Evolutionary conservation across 2,113 vertebrate species (phyloP), one percentile per base, ranked within the genome.

Genomic region (Sphaerodactylus townsendi): DNA sequence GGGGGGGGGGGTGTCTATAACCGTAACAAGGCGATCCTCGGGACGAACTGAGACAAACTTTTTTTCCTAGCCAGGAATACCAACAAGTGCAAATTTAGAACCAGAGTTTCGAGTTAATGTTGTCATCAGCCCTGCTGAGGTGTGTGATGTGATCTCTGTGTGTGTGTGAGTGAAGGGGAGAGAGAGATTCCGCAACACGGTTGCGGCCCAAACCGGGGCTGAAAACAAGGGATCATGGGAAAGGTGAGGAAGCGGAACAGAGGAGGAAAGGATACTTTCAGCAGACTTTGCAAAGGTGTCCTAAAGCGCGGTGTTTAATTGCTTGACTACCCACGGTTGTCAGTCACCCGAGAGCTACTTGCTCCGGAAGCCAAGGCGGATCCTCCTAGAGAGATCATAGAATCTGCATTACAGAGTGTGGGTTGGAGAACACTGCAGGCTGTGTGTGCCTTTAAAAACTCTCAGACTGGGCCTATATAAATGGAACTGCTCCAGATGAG

Each of bases 1-100:
- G n/a, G n/a, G n/a, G n/a, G n/a, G n/a, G n/a, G n/a, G n/a, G n/a
- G n/a, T n/a, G n/a, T n/a, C n/a, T n/a, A n/a, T n/a, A n/a, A n/a
- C n/a, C n/a, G n/a, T n/a, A n/a, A n/a, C n/a, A n/a, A n/a, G n/a
- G n/a, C n/a, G n/a, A n/a, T n/a, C n/a, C n/a, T n/a, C n/a, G n/a
- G 46, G 35, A 8, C 2, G 5, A 46, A 33, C 11, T 46, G 85
- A 65, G 86, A 65, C 73, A 3, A 21, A 19, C 4, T 85, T 87
- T 90, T 78, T 90, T 90, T 87, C 11, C 15, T 71, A 1, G 77
- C 75, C 71, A 66, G n/a, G 72, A 46, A 89, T 74, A 62, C n/a
- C 86, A 84, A 33, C 90, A 59, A 92, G 88, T 90, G 83, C 41
- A 77, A 85, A 79, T 73, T 85, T 68, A 84, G 86, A 50, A 78